These are phyloP conservation scores for Ceramica pisi DNA, from an alignment of 2,888 invertebrate genomes.

Conservation along the genomic window DNA sequence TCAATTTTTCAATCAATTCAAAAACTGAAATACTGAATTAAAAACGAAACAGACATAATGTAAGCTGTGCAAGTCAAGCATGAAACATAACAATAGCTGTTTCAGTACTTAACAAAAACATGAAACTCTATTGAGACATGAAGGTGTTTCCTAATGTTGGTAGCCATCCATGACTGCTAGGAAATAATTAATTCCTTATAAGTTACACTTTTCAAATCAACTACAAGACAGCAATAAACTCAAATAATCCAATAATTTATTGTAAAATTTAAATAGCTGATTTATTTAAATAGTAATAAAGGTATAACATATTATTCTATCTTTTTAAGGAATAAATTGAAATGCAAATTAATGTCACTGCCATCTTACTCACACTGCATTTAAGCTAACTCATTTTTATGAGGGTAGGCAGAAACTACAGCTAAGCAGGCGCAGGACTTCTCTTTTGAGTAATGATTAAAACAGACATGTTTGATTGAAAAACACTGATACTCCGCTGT, in stretches of 20 bases:
- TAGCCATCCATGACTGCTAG: conserved; percentile 44
- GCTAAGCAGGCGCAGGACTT: not conserved
- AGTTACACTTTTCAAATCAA: not conserved
- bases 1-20: not conserved
- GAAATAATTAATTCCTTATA: conserved; percentile 20
- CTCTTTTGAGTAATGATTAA: too few relatives aligned
- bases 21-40: conserved; percentile 7
- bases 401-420: not conserved
- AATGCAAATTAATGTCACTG: not conserved
- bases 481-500: too few relatives aligned
- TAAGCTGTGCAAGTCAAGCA: conserved; percentile 46
- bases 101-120: conserved; percentile 50
- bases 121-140: conserved; percentile 48
- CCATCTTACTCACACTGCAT: not conserved
- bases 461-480: too few relatives aligned
- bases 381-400: not conserved
- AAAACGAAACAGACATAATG: conserved; percentile 9
- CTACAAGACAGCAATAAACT: not conserved
- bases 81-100: conserved; percentile 54
- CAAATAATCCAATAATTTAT: too few relatives aligned
- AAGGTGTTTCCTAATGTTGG: conserved; percentile 54
- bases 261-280: too few relatives aligned
- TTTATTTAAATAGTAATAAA: too few relatives aligned
- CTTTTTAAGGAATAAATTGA: not conserved
- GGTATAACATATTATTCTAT: not conserved